These are phyloP conservation scores for Hyles vespertilio DNA, from an alignment of 1,140 invertebrate species.

Conservation along the genomic window DNA sequence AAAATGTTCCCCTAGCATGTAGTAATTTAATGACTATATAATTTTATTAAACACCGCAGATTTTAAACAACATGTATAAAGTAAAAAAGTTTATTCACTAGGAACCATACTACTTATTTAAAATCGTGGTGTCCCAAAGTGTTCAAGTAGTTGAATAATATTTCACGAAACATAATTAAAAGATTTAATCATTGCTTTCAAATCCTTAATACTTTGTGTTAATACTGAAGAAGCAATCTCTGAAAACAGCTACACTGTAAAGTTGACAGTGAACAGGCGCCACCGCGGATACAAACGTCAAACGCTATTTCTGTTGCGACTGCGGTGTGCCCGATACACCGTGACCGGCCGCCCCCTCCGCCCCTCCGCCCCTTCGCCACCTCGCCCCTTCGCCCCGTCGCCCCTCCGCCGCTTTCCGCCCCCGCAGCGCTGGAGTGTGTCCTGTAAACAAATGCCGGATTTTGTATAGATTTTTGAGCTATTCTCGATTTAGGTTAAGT, in stretches of 20 bases:
- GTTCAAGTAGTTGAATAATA: too few species aligned
- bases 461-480: conserved; percentile 38
- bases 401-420: conserved; percentile 1
- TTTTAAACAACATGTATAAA: too few species aligned
- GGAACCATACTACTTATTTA: too few species aligned
- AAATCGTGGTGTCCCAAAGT: too few species aligned
- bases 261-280: conserved; percentile 74
- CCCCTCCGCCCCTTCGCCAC: conserved; percentile 1
- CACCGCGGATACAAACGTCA: conserved; percentile 71
- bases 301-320: conserved; percentile 68
- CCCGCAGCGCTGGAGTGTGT: conserved; percentile 11
- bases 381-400: conserved; percentile 4
- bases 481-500: conserved; percentile 26
- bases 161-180: not conserved
- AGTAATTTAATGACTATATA: too few species aligned
- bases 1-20: too few species aligned
- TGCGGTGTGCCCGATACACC: conserved; percentile 44
- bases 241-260: conserved; percentile 36
- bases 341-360: conserved; percentile 12
- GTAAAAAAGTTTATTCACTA: too few species aligned
- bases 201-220: not conserved
- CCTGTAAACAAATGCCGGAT: conserved; percentile 42
- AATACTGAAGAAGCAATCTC: conserved; percentile 15
- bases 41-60: too few species aligned
- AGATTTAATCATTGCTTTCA: not conserved